These are phyloP conservation scores for Meandrina meandrites DNA, from an alignment of 92 coral and sea anemone genomes.

Conservation along the genomic window DNA sequence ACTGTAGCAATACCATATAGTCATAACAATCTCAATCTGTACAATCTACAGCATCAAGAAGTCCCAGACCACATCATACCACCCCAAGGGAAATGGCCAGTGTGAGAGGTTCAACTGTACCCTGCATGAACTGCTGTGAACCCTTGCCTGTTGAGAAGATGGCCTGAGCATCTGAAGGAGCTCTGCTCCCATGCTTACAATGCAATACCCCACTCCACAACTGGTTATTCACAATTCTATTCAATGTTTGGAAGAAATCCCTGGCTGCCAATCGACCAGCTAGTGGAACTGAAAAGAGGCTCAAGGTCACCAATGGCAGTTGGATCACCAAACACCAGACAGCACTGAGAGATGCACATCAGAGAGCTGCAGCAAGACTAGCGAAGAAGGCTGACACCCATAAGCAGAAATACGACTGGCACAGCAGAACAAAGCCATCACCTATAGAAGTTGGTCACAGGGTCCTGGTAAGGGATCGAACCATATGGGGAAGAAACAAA, in stretches of 20 bases:
- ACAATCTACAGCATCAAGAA: conserved; percentile 62
- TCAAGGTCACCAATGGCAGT: background rate
- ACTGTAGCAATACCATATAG: too few species aligned
- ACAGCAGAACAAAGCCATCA: conserved; percentile 20
- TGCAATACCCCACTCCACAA: conserved; percentile 67
- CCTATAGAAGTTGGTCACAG: conserved; percentile 40
- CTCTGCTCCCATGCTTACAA: conserved; percentile 75
- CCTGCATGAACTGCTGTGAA: too few species aligned
- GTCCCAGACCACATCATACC: conserved; percentile 67
- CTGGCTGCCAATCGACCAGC: conserved; percentile 49
- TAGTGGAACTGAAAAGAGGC: conserved; percentile 20
- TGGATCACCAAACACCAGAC: conserved; percentile 59
- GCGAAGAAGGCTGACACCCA: conserved; percentile 26
- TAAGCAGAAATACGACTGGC: conserved; percentile 34
- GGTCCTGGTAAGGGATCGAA: conserved; percentile 42
- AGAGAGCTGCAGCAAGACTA: conserved; percentile 28
- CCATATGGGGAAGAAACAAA: conserved; percentile 49
- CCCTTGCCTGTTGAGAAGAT: conserved; percentile 58
- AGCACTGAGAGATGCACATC: conserved; percentile 44
- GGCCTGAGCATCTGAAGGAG: conserved; percentile 78
- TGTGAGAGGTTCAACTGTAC: too few species aligned
- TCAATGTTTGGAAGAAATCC: conserved; percentile 65
- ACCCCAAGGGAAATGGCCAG: too few species aligned
- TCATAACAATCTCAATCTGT: conserved; percentile 66
- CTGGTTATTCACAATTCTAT: conserved; percentile 69